Evolutionary conservation across 2,888 invertebrate genomes (phyloP), one percentile per base, ranked within the genome.

Genomic region (Isoperla grammatica): DNA sequence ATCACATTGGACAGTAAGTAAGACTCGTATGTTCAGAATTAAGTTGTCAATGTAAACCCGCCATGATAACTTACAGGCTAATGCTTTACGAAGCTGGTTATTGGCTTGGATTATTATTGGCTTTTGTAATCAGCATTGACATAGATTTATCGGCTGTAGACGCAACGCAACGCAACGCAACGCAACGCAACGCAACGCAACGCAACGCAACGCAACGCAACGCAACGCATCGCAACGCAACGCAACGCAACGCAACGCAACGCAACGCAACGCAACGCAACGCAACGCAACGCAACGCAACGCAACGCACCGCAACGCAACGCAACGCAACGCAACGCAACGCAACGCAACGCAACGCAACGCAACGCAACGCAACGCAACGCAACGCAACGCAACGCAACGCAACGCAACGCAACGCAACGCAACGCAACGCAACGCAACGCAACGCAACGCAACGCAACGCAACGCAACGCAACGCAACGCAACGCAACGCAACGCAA

Each of bases 21-120:
- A 9, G 54, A n/a, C 1, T 15, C n/a, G 40, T 20, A 23, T 15
- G 50, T 50, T 29, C 29, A 50, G 15, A 54, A 22, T 45, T 59
- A 60, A 60, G 49, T 60, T 60, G 56, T 40, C 60, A 60, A 60
- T 60, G 60, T 48, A 56, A 60, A 56, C 50, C 43, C 39, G 42
- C 20, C 37, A 49, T 22, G 5, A 11, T 29, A 20, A 29, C 43
- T 23, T 40, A 45, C 50, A 22, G 43, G 19, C 35, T 48, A 19
- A 29, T 59, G 53, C 35, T 43, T 43, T 35, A 50, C 12, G 53
- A 59, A 53, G 45, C 35, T 19, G 20, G n/a, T 39, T 45, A 17
- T 45, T 45, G 19, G 35, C 37, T 48, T 57, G 35, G 29, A 57
- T 57, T 57, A 57, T 57, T 57, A 49, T 49, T 43, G 29, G 19